Evolutionary conservation across 2,888 invertebrate genomes (phyloP).

Genomic region (Nysson spinosus): DNA sequence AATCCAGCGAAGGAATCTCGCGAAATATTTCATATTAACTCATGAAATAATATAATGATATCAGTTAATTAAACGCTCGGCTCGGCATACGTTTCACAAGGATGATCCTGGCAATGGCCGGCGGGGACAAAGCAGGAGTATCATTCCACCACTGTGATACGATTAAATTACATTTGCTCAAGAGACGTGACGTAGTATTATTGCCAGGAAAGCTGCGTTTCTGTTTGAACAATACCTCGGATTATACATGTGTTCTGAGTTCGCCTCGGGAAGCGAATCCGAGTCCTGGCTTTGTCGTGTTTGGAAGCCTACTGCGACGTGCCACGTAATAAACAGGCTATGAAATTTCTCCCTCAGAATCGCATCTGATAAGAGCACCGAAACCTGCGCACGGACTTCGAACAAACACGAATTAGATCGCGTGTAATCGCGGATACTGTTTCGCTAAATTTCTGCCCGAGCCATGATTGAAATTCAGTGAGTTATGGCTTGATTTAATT

Average conservation of each 20-base stretch:
- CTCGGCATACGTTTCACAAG: too few relatives aligned
- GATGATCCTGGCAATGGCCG: too few relatives aligned
- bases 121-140: too few relatives aligned
- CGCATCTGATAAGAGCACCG: background rate
- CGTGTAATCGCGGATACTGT: too few relatives aligned
- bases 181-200: background rate
- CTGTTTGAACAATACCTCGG: background rate
- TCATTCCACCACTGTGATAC: background rate
- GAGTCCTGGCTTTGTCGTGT: conserved; percentile 5
- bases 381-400: background rate
- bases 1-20: too few relatives aligned
- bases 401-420: background rate
- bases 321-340: conserved; percentile 9
- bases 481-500: too few relatives aligned
- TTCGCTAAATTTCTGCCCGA: too few relatives aligned
- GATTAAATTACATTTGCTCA: background rate
- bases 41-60: background rate
- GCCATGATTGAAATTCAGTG: too few relatives aligned
- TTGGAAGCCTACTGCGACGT: background rate
- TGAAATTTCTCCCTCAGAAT: conserved; percentile 12
- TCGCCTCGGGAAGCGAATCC: background rate
- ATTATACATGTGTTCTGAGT: background rate
- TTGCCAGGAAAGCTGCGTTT: background rate
- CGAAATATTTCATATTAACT: background rate
- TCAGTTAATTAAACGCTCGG: too few relatives aligned